These are phyloP conservation scores for Otolemur garnettii DNA, from an alignment of 2,113 vertebrate genomes.

Conservation along the genomic window DNA sequence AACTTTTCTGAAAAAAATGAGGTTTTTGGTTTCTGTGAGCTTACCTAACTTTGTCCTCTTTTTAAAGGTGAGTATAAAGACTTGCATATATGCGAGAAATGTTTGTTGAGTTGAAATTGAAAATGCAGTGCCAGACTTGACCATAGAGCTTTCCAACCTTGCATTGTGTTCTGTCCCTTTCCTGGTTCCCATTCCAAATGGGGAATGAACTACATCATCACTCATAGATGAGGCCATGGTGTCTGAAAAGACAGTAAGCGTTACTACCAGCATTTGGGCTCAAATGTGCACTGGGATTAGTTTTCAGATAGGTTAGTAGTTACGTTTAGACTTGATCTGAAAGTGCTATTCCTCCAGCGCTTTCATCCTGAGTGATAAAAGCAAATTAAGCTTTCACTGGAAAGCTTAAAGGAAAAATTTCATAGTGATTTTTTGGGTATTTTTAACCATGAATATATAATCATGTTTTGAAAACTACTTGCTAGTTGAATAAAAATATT, in stretches of 20 bases:
- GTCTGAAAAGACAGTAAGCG: background rate
- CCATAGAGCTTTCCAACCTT: background rate
- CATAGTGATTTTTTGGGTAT: background rate
- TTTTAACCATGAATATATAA: background rate
- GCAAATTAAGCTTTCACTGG: background rate
- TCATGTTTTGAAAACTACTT: background rate
- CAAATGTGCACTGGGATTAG: background rate
- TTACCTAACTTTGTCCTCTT: background rate
- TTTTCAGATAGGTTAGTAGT: background rate
- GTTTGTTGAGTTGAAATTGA: background rate
- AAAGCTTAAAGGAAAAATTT: slow-evolving; percentile 15
- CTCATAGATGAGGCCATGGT: background rate
- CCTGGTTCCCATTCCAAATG: background rate
- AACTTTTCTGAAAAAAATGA: background rate
- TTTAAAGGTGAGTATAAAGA: background rate
- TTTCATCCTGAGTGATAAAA: background rate
- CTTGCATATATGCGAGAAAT: background rate
- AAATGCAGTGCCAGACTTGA: background rate
- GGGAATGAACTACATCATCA: background rate
- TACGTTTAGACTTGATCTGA: background rate
- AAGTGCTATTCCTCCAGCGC: background rate
- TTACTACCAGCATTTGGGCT: background rate
- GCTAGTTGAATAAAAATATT: background rate
- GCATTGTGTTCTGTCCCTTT: background rate
- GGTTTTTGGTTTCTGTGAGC: background rate